Evolutionary conservation across 2,797 vertebrate genomes (phyloP).

Genomic region (Natrix natrix): DNA sequence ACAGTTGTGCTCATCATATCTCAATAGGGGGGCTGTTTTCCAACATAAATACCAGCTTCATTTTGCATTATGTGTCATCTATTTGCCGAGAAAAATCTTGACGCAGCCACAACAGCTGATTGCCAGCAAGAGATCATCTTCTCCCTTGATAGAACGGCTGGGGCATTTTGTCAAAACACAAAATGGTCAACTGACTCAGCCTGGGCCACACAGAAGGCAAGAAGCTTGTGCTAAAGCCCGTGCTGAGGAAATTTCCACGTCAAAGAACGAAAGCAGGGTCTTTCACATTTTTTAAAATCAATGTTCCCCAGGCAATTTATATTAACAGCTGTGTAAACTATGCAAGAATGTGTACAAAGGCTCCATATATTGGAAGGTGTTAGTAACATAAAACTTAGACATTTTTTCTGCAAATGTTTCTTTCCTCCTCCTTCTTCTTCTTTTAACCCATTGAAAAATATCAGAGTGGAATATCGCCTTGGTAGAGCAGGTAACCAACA

Average conservation of each 20-base stretch:
- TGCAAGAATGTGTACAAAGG: neutral
- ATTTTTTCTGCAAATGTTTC: neutral
- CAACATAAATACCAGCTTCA: neutral
- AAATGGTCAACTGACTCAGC: conserved; percentile 34
- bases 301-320: neutral
- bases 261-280: neutral
- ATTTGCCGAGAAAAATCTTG: conserved; percentile 28
- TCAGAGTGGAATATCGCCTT: neutral
- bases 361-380: neutral
- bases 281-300: neutral
- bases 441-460: neutral
- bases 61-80: conserved; percentile 1
- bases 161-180: conserved; percentile 22
- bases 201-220: conserved; percentile 26
- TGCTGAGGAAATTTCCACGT: neutral
- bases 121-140: conserved; percentile 21
- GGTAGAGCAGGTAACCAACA: too few species aligned
- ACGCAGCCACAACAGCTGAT: conserved; percentile 17
- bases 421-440: neutral
- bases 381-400: neutral
- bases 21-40: conserved; percentile 11
- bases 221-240: neutral
- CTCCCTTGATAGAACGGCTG: conserved; percentile 39
- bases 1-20: conserved; percentile 12
- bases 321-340: neutral